Evolutionary conservation across 2,888 invertebrate genomes (phyloP), one percentile per base, ranked within the genome.

Genomic region (Xestoiulus laeticollis): DNA sequence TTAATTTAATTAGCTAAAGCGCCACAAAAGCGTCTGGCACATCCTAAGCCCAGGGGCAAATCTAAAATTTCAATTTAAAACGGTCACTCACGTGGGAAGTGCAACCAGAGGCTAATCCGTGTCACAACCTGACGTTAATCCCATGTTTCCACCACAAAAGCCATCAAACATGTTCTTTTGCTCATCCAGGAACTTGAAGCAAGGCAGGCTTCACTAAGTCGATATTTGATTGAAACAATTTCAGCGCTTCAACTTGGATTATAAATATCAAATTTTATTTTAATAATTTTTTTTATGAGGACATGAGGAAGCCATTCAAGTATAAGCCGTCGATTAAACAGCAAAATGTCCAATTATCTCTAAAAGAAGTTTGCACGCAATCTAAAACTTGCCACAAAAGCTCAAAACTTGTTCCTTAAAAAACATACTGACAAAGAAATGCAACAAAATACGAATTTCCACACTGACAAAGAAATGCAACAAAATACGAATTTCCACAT

Each of bases 111-210:
- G 43, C 16, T 53, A 53, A 53, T 53, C 53, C 53, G 14, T 19
- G 19, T 53, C 53, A 53, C 53, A 53, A 53, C 12, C 53, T 53
- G 53, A 53, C 53, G 53, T 53, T 53, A 53, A 53, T 53, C 53
- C 53, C 53, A 53, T 53, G 53, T 53, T 53, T 53, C 53, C 53
- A 53, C 53, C 53, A 53, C 53, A 53, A 53, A 53, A 53, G 53
- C 53, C 53, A 48, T 53, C 53, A 16, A 53, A 53, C 4, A 16
- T 4, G 53, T 53, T 16, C 53, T n/a, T 53, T 19, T 16, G 53
- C 53, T 53, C 12, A 53, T 19, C 53, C 53, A 16, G 43, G 5
- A 43, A 8, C 43, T 43, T 43, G 14, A 4, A 53, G 53, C 53
- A 53, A 2, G 4, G 4, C 16, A 16, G 53, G 53, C 43, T 16